phyloP scores from a whole-genome alignment of 23 tunicate genomes.

The Ascidia mentula region DNA sequence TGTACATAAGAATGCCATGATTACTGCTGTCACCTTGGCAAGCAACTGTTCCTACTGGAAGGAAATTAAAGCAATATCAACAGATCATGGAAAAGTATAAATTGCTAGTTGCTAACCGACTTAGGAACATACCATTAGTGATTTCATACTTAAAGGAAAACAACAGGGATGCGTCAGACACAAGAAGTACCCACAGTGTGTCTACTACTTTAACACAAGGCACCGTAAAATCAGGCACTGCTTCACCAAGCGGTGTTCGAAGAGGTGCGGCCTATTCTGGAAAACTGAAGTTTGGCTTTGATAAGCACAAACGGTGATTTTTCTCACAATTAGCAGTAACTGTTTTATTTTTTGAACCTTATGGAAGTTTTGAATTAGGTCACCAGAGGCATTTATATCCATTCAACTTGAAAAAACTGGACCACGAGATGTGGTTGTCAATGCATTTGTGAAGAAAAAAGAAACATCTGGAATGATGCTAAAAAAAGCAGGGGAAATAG shows the following conservation, averaged over 20 bases:
- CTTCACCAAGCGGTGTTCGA: conserved; percentile 33
- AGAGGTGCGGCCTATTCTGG: conserved; percentile 33
- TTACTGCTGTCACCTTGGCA: conserved; percentile 51
- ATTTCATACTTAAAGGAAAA: not conserved
- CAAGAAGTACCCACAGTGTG: conserved; percentile 61
- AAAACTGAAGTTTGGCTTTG: conserved; percentile 69
- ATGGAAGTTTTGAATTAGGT: conserved; percentile 17
- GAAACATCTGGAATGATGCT: conserved; percentile 74
- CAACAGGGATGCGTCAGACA: conserved; percentile 49
- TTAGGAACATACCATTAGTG: not conserved
- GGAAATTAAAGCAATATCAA: conserved; percentile 33
- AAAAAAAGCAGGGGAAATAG: conserved; percentile 58
- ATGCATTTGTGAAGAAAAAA: conserved; percentile 63
- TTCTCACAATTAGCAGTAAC: not conserved
- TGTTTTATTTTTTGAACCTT: not conserved
- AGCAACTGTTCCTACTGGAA: conserved; percentile 69
- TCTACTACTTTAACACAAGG: conserved; percentile 63
- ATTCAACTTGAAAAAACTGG: conserved; percentile 70
- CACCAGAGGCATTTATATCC: conserved; percentile 66
- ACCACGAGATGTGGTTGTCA: conserved; percentile 77
- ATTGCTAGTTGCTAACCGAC: not conserved
- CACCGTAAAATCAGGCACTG: conserved; percentile 49
- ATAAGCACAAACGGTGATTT: conserved; percentile 59
- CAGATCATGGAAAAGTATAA: conserved; percentile 19
- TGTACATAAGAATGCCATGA: conserved; percentile 62